Base-by-base conservation (phyloP, 1,140 invertebrate species). In the Adelges cooleyi region DNA sequence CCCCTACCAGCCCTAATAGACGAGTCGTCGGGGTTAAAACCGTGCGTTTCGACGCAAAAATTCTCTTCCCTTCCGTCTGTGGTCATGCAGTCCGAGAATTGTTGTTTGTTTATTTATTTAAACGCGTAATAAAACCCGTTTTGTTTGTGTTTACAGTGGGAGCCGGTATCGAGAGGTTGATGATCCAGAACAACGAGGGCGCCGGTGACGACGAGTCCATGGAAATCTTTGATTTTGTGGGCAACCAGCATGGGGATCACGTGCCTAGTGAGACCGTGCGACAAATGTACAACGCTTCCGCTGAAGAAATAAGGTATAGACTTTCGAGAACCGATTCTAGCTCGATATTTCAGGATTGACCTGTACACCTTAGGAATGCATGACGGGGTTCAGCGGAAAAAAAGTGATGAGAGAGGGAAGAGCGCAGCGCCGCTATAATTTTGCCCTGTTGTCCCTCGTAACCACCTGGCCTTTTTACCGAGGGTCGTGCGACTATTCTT, bases 221-320 rank as follows among this genome's bases (percentile, higher is more conserved):
- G 17, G 54, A 59, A 59, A 44, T 59, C 42, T 59, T 46, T 9
- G 56, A 62, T 62, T 33, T 29, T 20, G 18, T 20, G 17, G 40
- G 54, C 4, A 46, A 46, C 17, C 42, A 46, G 22, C 42, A 62
- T 11, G 15, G 25, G 10, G 42, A 48, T 46, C 44, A 62, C 18
- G 15, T 62, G 42, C 56, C 56, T 29, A 62, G 18, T 18, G 56
- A 62, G 15, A 62, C 56, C 1, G 42, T 62, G 13, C 23, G 46
- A 33, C 56, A 62, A 18, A 62, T 62, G 56, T 62, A 62, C 23
- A 62, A 62, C 5, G 56, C 56, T 25, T 62, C 56, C 33, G 56
- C 56, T n/a, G 42, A 62, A 62, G 56, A 62, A 62, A 62, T 62
- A 40, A 62, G 56, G 56, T 62, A 62, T n/a, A n/a, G n/a, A n/a